Base-by-base conservation (phyloP, 2,113 vertebrate species). In the Tyrannus savana region DNA sequence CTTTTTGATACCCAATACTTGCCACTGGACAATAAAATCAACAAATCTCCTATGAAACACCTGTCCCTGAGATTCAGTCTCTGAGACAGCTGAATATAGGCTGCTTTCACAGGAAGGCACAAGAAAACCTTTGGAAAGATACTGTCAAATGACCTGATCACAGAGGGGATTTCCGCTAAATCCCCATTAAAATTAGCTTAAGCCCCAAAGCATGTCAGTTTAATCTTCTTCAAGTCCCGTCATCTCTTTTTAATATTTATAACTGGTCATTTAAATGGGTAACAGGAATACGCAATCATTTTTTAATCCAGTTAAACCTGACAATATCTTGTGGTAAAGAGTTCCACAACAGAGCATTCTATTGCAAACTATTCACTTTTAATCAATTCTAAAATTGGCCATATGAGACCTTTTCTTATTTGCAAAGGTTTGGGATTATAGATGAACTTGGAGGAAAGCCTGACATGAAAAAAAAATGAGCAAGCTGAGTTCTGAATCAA, bases 231-330 rank as follows among this genome's bases (percentile, higher is more conserved):
- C 16, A 42, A 62, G n/a, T 77, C 75, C 46, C 84, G 66, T 64
- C 59, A 85, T 77, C 24, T 82, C 68, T 69, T 60, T 68, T 82
- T 91, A 91, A 93, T 95, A 94, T 79, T 91, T 80, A 69, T 83
- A 91, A 46, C 60, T 55, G 18, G 35, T 35, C 46, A 31, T 68
- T 84, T 82, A 74, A 96, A 73, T 44, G 74, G 25, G 35, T 77
- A 84, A 85, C 37, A 69, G 55, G 68, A 87, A 80, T 56, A 49
- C 3, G 22, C 77, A 84, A 39, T 62, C 18, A n/a, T 47, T 86
- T 84, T 86, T 89, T 37, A 82, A 95, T 93, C 76, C 85, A 53
- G 56, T 91, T 94, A 92, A 89, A 92, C 66, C 60, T 78, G 79
- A 63, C 67, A 94, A 27, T 83, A 68, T 91, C 53, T 76, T 49